A percentile compares a stretch with the other conserved stretches of the same genome.
Evolutionary conservation across 2,888 invertebrate genomes (phyloP).

Genomic region (Saturnia pavonia): DNA sequence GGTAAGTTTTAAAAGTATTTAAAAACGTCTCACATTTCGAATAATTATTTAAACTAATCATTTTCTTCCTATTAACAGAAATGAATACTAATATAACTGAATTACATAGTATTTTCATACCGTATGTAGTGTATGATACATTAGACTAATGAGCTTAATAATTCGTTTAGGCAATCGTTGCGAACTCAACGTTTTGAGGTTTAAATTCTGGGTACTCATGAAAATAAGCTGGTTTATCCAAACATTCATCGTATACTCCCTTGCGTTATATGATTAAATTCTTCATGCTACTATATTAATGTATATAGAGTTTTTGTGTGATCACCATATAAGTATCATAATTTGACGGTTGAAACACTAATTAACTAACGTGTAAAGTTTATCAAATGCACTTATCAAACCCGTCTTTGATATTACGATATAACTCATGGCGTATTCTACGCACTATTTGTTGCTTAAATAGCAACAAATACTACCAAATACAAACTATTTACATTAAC

Average conservation of each 20-base stretch:
- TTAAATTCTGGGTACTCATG: constrained; percentile 44
- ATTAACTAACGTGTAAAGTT: no score
- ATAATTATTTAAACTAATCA: neutral
- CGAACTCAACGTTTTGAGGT: constrained; percentile 48
- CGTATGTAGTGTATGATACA: neutral
- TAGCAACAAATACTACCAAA: no score
- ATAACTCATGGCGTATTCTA: no score
- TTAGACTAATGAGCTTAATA: neutral
- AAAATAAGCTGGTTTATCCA: constrained; percentile 49
- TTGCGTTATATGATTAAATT: neutral
- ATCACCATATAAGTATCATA: no score
- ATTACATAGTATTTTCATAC: neutral
- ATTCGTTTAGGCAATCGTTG: constrained; percentile 34
- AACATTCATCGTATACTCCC: neutral
- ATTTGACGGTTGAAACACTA: no score
- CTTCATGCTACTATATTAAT: neutral
- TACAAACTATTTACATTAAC: no score
- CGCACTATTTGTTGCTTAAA: no score
- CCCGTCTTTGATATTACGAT: no score
- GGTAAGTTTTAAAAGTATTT: no score
- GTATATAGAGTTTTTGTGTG: no score
- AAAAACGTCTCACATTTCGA: no score
- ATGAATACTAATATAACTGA: neutral
- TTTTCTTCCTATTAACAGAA: neutral
- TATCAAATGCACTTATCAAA: no score